A percentile compares a stretch with the other conserved stretches of the same genome.
Conservation (phyloP, 2,888 invertebrate genomes). For the Camptogramma bilineatum region DNA sequence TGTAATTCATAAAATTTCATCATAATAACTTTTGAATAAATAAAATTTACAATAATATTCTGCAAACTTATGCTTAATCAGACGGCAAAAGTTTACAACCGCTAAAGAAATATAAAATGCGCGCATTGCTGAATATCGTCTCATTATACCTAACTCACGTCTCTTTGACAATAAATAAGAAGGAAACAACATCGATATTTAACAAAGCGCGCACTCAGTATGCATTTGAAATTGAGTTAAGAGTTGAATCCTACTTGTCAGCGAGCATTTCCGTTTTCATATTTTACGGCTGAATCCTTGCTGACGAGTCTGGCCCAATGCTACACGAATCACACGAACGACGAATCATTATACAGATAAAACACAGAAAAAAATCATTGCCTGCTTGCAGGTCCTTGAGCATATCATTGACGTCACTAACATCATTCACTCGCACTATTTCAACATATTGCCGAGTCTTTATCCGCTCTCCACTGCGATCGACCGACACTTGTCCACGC, state of each 20-base stretch:
- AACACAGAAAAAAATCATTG: conserved; percentile 27
- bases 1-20: conserved; percentile 8
- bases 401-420: conserved; percentile 22
- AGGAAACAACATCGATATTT: background rate
- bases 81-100: conserved; percentile 13
- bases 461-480: conserved; percentile 29
- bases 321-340: conserved; percentile 12
- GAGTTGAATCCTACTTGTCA: conserved; percentile 12
- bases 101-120: background rate
- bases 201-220: background rate
- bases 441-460: conserved; percentile 19
- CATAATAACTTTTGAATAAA: conserved; percentile 17
- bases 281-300: background rate
- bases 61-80: conserved; percentile 5
- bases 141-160: conserved; percentile 2
- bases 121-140: background rate
- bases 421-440: conserved; percentile 15
- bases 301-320: background rate
- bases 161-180: background rate
- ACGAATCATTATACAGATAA: conserved; percentile 12
- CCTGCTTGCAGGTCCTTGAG: conserved; percentile 30
- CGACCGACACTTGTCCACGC: conserved; percentile 15
- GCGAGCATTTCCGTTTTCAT: background rate
- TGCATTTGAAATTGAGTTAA: conserved; percentile 11
- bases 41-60: conserved; percentile 14